These are phyloP conservation scores for Blastomussa wellsi DNA, from an alignment of 92 coral and sea anemone genomes.

Conservation along the genomic window DNA sequence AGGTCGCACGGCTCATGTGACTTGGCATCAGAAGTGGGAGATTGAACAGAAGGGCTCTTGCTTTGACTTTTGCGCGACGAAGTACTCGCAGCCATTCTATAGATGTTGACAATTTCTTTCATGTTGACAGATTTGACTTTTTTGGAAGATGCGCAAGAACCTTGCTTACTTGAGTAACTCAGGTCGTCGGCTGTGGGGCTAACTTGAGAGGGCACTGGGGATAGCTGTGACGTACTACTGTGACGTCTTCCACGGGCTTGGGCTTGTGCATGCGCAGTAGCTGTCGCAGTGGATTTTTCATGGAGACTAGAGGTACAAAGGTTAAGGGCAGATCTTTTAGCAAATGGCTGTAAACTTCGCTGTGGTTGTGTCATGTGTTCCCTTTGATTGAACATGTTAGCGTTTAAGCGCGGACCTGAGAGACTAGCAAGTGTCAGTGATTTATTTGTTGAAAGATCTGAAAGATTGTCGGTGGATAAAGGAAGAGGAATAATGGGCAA, in stretches of 20 bases:
- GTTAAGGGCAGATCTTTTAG: neutral
- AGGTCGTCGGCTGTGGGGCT: neutral
- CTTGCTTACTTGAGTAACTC: neutral
- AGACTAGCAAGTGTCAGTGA: neutral
- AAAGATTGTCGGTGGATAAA: neutral
- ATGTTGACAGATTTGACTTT: neutral
- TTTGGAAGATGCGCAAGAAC: neutral
- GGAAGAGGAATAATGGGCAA: neutral
- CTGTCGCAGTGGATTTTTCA: neutral
- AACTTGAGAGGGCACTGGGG: neutral
- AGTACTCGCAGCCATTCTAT: neutral
- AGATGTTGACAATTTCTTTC: neutral
- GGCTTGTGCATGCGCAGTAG: neutral
- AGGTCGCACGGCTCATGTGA: conserved; percentile 3
- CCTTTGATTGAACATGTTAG: neutral
- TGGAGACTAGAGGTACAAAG: neutral
- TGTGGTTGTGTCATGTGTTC: neutral
- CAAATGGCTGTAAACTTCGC: neutral
- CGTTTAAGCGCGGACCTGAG: neutral
- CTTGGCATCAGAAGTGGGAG: neutral
- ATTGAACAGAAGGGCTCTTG: neutral
- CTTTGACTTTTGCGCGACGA: neutral
- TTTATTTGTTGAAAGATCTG: neutral
- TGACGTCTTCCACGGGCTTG: neutral
- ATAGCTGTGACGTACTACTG: neutral